Conservation (phyloP, 35 echinoderm and acorn worm species). For the Patiria miniata region DNA sequence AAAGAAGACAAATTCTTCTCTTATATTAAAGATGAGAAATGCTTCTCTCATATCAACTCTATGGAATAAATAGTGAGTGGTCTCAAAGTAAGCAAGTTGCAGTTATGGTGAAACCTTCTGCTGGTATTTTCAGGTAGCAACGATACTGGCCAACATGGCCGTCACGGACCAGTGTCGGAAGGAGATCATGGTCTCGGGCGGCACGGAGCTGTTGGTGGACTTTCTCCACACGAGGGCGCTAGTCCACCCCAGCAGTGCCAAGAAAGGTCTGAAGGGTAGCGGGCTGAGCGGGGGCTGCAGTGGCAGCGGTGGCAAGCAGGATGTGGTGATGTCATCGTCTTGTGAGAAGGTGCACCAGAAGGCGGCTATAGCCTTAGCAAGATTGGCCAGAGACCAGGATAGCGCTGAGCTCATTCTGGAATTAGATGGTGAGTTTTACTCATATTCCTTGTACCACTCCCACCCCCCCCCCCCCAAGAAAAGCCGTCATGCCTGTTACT, state of each 20-base stretch:
- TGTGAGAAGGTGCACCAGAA: slow-evolving; percentile 79
- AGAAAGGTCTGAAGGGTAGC: not conserved
- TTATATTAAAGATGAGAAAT: too few species aligned
- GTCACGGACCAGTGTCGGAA: slow-evolving; percentile 47
- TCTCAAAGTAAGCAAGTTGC: too few species aligned
- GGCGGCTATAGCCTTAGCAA: slow-evolving; percentile 53
- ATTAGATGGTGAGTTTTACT: slow-evolving; percentile 35
- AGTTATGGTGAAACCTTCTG: too few species aligned
- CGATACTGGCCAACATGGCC: slow-evolving; percentile 64
- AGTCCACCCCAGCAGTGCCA: not conserved
- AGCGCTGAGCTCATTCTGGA: slow-evolving; percentile 49
- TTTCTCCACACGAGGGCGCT: slow-evolving; percentile 36
- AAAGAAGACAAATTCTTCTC: too few species aligned
- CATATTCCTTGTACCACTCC: too few species aligned
- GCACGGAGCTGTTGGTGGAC: slow-evolving; percentile 45
- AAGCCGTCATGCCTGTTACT: too few species aligned
- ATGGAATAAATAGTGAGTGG: too few species aligned
- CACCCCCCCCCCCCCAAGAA: too few species aligned
- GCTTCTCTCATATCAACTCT: too few species aligned
- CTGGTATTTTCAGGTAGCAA: slow-evolving; percentile 40
- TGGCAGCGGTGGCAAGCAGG: not conserved
- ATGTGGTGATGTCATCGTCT: not conserved
- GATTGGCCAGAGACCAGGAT: slow-evolving; percentile 46
- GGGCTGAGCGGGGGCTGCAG: slow-evolving; percentile 7
- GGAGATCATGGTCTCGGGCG: slow-evolving; percentile 45